Conservation (phyloP, 2,888 invertebrate genomes). For the Microctonus aethiopoides region DNA sequence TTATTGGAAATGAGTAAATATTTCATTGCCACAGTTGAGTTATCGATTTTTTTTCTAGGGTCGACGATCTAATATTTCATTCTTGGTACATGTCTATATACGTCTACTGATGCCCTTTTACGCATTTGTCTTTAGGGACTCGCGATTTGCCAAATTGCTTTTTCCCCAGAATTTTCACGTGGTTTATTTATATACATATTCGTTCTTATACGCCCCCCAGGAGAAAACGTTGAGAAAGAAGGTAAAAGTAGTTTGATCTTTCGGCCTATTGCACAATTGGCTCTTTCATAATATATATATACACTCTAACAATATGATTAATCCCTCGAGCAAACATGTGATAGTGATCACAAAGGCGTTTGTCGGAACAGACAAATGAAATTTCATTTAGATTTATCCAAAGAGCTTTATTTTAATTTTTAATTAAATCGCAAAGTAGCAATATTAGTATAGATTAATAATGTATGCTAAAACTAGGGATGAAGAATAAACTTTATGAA, state of each 20-base stretch:
- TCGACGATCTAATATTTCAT: conserved; percentile 29
- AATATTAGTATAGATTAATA: too few species aligned
- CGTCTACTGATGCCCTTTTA: conserved; percentile 10
- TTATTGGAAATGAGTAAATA: too few species aligned
- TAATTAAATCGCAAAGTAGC: too few species aligned
- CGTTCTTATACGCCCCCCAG: not conserved
- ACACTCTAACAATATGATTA: not conserved
- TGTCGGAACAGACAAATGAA: not conserved
- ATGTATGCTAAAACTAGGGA: too few species aligned
- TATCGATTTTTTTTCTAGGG: conserved; percentile 33
- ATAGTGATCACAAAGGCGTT: not conserved
- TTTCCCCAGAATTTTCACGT: conserved; percentile 10
- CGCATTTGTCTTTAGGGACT: not conserved
- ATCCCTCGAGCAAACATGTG: not conserved
- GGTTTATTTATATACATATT: not conserved
- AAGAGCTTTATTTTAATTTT: too few species aligned
- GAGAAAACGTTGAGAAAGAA: not conserved
- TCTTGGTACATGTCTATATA: not conserved
- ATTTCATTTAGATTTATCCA: not conserved
- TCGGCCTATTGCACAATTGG: not conserved
- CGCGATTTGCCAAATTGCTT: not conserved
- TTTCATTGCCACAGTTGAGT: conserved; percentile 15
- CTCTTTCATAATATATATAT: not conserved
- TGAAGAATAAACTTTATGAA: too few species aligned
- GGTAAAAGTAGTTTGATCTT: conserved; percentile 16